Evolutionary conservation across 1,140 invertebrate genomes (phyloP).

Genomic region (Eupeodes corollae): DNA sequence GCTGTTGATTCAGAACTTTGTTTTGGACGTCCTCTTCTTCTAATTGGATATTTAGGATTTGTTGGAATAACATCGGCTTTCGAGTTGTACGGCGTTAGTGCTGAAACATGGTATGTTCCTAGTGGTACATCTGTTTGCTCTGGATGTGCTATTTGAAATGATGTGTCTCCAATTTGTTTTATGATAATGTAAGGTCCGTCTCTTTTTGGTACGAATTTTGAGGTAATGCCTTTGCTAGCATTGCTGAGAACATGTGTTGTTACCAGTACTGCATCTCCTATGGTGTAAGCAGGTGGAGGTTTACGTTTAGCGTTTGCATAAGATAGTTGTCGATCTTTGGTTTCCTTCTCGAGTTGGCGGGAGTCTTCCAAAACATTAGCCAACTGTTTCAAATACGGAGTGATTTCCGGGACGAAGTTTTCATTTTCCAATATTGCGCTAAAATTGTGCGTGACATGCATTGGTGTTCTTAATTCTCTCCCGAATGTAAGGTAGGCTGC

Average conservation of each 20-base stretch:
- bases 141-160: slow-evolving; percentile 13
- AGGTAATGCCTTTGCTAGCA: slow-evolving; percentile 11
- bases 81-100: no score
- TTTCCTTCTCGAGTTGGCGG: slow-evolving; percentile 2
- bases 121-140: background rate
- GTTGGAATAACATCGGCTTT: no score
- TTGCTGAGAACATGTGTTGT: slow-evolving; percentile 23
- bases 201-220: slow-evolving; percentile 28
- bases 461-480: slow-evolving; percentile 14
- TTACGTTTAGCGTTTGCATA: slow-evolving; percentile 12
- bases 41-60: no score
- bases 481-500: no score
- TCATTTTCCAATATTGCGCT: slow-evolving; percentile 15
- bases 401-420: slow-evolving; percentile 20
- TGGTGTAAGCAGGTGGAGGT: slow-evolving; percentile 6
- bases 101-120: background rate
- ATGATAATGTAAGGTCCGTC: slow-evolving; percentile 28
- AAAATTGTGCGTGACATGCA: slow-evolving; percentile 18
- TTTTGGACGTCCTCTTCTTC: no score
- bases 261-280: slow-evolving; percentile 20
- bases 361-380: no score
- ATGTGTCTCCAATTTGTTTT: slow-evolving; percentile 9
- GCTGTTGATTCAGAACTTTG: no score
- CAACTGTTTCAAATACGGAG: slow-evolving; percentile 15
- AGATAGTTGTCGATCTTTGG: background rate